Base-by-base conservation (phyloP, 2,888 invertebrate genomes). In the Geotrupes spiniger region DNA sequence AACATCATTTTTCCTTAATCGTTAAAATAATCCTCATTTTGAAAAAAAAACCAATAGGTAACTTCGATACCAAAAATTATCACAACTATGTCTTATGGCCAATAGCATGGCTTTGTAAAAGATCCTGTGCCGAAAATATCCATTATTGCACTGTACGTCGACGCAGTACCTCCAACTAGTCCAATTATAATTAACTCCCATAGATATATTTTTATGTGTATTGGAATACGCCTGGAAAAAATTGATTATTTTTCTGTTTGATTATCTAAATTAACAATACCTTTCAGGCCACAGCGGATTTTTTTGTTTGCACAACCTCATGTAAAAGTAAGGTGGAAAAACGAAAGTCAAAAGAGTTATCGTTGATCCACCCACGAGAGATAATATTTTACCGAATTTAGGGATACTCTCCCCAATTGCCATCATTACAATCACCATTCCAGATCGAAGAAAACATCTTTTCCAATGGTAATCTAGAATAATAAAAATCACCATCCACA, bases 311-410 rank as follows among this genome's bases (percentile, higher is more conserved):
- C 78, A 74, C 11, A 87, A 74, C 53, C 70, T 77, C 65, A 86
- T 75, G 68, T 85, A 87, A 71, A 85, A 84, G 48, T 78, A 71
- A 0, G 83, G 78, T 0, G 87, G 87, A 55, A 85, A 75, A 9
- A 87, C 77, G 66, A 83, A 86, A 9, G 85, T 84, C 28, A 84
- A 74, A 17, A 86, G 68, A 0, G 85, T 83, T 4, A 85, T 76
- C 8, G 82, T 83, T 16, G 85, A 83, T n/a, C 83, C 85, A 0
- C 87, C 87, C 4, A 87, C 76, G 40, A 87, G 72, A 6, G 85
- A 78, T 48, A 87, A 70, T 56, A 87, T 81, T 51, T 82, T 81
- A 54, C 84, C 82, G 74, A 87, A 87, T 46, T 80, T 76, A 0
- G 87, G 87, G 16, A 87, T 73, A 16, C 79, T 79, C 72, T 84